Percentiles rank a stretch among this genome's conserved stretches.
These are phyloP conservation scores for Grammomys surdaster DNA, from an alignment of 2,113 vertebrate genomes.

Conservation along the genomic window DNA sequence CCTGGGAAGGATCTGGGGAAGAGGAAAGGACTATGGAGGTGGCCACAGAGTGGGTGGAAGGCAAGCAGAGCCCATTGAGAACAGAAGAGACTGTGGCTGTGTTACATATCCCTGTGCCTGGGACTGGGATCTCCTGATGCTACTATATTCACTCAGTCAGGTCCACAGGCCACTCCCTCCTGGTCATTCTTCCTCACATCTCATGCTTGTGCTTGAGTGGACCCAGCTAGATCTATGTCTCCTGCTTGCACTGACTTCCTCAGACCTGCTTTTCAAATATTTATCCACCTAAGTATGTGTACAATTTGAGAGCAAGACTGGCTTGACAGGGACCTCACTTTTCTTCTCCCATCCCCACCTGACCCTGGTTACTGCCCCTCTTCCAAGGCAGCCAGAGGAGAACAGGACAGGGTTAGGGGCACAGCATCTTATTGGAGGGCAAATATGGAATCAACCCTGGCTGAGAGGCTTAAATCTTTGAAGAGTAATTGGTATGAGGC, in stretches of 20 bases:
- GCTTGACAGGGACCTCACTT: neutral
- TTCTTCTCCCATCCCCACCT: neutral
- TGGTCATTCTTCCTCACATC: neutral
- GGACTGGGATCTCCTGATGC: too few species aligned
- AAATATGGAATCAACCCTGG: fast-evolving
- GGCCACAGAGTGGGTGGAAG: neutral
- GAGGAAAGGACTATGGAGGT: neutral
- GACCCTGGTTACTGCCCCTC: neutral
- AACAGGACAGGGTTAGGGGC: neutral
- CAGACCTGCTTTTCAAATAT: neutral
- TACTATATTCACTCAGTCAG: fast-evolving
- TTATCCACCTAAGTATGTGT: neutral
- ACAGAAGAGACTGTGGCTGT: neutral
- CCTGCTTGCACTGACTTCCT: neutral
- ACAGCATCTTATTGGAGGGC: fast-evolving
- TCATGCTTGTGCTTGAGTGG: too few species aligned
- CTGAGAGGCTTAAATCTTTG: neutral
- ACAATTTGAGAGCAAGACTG: neutral
- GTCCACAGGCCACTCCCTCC: neutral
- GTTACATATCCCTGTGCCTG: too few species aligned
- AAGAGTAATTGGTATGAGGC: too few species aligned
- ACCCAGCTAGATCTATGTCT: neutral
- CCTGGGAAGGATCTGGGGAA: neutral
- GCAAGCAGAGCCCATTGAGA: neutral
- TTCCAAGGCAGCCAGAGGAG: neutral